Evolutionary conservation across 2,888 invertebrate genomes (phyloP), one percentile per base, ranked within the genome.

Genomic region (Cosmia trapezina): DNA sequence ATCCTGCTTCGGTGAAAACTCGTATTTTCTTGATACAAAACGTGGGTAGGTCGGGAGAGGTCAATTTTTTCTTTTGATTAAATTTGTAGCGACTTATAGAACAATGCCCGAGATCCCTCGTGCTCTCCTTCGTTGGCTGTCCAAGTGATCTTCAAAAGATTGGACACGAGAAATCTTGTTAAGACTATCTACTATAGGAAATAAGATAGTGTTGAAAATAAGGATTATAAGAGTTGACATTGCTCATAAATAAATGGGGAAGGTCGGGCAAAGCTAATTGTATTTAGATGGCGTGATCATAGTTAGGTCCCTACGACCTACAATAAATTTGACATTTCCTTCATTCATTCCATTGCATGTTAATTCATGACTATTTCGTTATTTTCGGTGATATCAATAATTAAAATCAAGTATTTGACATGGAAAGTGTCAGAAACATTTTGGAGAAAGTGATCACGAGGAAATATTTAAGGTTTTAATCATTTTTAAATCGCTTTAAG

Each of bases 61-160:
- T 83, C 76, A 71, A 73, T 80, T 80, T 81, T 78, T 76, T 71
- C 63, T 78, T 73, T 71, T 80, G 76, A 83, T 86, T 76, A 81
- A 87, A 76, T 87, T 83, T 78, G 67, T 60, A 76, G 68, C 59
- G 28, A 74, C 76, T 77, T 76, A 76, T 70, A 63, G 71, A 76
- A 78, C 72, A 83, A 81, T 76, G 66, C 65, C n/a, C 53, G 43
- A 47, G 45, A 61, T 77, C 71, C 71, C 73, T 51, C 19, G 68
- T 69, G 65, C 51, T 76, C 61, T 54, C 66, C 73, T 74, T 71
- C 53, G 57, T 66, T 73, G 67, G 51, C 65, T 68, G 59, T 76
- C 60, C 59, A 71, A 76, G 65, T 77, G 72, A 78, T 85, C 61
- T 71, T 78, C 64, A 74, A 67, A 59, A 74, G 70, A 85, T 83